Evolutionary conservation across 2,888 invertebrate species (phyloP), one percentile per base, ranked within the genome.

Genomic region (Leptopilina drosophilae): DNA sequence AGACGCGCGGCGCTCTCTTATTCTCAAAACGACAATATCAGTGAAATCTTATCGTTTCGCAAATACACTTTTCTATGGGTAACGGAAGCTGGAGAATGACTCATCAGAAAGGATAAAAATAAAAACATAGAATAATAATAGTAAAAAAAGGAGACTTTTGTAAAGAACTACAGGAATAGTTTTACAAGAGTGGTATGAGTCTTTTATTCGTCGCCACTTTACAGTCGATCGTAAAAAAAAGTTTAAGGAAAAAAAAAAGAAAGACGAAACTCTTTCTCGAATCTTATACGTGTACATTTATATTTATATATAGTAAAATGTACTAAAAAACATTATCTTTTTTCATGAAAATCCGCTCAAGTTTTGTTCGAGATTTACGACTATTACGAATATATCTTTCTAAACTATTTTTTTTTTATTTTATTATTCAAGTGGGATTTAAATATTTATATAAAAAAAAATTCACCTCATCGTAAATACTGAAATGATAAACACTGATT

Each of bases 1-100:
- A 33, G 33, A 33, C 33, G 33, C 33, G 33, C 33, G 33, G 46
- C 42, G 20, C 20, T 15, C 49, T 46, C 46, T 20, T 67, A 49
- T 20, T 46, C 46, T 67, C 12, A 9, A 1, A 49, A 49, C 46
- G 67, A 42, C 76, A 62, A 53, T 62, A 56, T 76, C 76, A 76
- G 76, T 62, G 62, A 62, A 59, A 62, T 62, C 76, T 76, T 76
- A 76, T 76, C 76, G 62, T 76, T 76, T 62, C 62, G 59, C 76
- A 56, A 76, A 62, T 59, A 62, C n/a, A 62, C 42, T 76, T 42
- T 62, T 20, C 59, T 15, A 62, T 20, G 62, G 64, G n/a, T 12
- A 76, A 76, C 62, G 62, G 59, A 42, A 42, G 20, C 40, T 4
- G 64, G 11, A 42, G 59, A 56, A 59, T 64, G 76, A 64, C n/a